These are phyloP conservation scores for Ispidina picta DNA, from an alignment of 2,797 vertebrate species.

Conservation along the genomic window DNA sequence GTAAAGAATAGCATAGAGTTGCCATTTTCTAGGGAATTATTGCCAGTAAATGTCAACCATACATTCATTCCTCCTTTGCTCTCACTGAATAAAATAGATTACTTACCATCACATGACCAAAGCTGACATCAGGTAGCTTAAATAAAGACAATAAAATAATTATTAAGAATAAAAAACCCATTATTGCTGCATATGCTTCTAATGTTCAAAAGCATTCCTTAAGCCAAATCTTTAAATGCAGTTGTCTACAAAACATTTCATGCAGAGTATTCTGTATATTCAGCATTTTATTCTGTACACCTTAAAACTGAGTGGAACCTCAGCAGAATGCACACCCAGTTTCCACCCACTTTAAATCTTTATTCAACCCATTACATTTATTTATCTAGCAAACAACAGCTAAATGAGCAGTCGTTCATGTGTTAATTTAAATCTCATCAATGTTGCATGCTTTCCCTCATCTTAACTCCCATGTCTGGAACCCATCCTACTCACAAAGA, in stretches of 20 bases:
- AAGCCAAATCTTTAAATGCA: background rate
- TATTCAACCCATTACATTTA: background rate
- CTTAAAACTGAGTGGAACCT: background rate
- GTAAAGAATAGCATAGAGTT: background rate
- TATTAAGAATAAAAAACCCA: background rate
- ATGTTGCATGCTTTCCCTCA: background rate
- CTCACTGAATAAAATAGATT: background rate
- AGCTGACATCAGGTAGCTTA: constrained; percentile 75
- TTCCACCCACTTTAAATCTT: background rate
- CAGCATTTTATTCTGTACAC: background rate
- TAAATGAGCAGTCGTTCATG: background rate
- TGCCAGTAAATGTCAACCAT: constrained; percentile 3
- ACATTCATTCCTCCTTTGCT: background rate
- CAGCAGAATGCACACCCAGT: background rate
- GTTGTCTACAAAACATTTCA: background rate
- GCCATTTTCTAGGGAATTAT: background rate
- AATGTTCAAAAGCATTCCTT: background rate
- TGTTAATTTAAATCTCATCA: background rate
- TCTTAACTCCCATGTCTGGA: background rate
- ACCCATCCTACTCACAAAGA: background rate
- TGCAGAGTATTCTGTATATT: background rate
- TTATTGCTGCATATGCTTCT: background rate
- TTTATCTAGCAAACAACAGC: background rate
- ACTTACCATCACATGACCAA: constrained; percentile 75
- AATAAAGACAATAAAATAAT: constrained; percentile 39